Evolutionary conservation across 2,113 vertebrate genomes (phyloP), one percentile per base, ranked within the genome.

Genomic region (Fulmarus glacialis): DNA sequence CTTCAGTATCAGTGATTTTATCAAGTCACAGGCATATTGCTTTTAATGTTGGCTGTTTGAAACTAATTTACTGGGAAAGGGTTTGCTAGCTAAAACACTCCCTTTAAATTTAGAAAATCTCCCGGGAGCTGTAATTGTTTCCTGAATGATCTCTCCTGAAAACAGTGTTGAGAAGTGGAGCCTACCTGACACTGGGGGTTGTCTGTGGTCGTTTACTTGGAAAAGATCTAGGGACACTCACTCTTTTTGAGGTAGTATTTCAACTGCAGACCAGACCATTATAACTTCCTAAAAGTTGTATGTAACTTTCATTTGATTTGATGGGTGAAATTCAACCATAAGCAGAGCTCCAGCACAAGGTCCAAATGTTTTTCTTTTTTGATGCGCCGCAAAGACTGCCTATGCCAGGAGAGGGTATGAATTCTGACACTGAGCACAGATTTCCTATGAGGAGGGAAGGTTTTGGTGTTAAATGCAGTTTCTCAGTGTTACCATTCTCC

Each of bases 311-410:
- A 6, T 42, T 90, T 88, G 78, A 24, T 88, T 79, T 50, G 30
- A 29, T 73, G 78, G 50, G 82, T 94, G 89, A 90, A 94, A 93
- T 88, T 91, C 78, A 93, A 20, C 32, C 29, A 4, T 60, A 47
- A 68, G 87, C 89, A 96, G 94, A 96, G 91, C 78, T 92, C 94
- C 94, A 95, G 89, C 89, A 82, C 94, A 85, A 96, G 60, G 70
- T 82, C 60, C 81, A 42, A 58, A 27, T 29, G 48, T 19, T 52
- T 8, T 24, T 73, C 2, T 32, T 16, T 48, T 66, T 18, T 27
- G 17, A 11, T 89, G 52, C 5, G 1, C 56, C 2, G 2, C 62
- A 42, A 82, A 50, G 74, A 34, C 47, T 66, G 12, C 24, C 50
- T 62, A 0, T 82, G 70, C 17, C 48, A 73, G 82, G 62, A 80